Base-by-base conservation (phyloP, 2,797 vertebrate species). In the Rhinogobio ventralis region DNA sequence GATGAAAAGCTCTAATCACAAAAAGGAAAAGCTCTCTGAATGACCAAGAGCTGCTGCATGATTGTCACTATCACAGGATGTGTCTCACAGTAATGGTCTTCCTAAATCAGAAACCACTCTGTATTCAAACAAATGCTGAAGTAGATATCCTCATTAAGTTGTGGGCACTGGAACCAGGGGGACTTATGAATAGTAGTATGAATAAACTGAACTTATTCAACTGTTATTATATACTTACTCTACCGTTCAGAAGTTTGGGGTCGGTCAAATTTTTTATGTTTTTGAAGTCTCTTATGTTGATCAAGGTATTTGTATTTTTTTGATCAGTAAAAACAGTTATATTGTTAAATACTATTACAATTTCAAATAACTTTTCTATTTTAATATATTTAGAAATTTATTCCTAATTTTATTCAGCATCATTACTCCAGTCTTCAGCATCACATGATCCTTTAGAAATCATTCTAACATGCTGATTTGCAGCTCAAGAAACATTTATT, bases 1-100 rank as follows among this genome's bases (percentile, higher is more conserved):
- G 13, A 79, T n/a, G 45, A 51, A 79, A 79, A 67, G 20, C 77
- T 51, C 45, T 51, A 23, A 81, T 75, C 81, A 66, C 30, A 51
- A 55, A 28, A 55, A 49, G 25, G 55, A 64, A 46, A 46, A 64
- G 39, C 76, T 46, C n/a, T 71, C 14, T 51, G 71, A 79, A 79
- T 64, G 55, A 79, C 9, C 51, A 75, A 55, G 49, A 75, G 60
- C 6, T 3, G 14, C 25, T 64, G 60, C 2, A 64, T 64, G 60
- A 30, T 1, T 30, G 7, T 55, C 10, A 75, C 19, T 28, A 19
- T 64, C 45, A 39, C 53, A 76, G 57, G 36, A 10, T 60, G 55
- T 11, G 25, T 30, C 25, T 17, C 25, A 30, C 2, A 62, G 60
- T 28, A 28, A 64, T 28, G 25, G 25, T 30, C 25, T 15, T 64